phyloP scores from a whole-genome alignment of 1,140 invertebrate genomes.

The Megathymus violae region DNA sequence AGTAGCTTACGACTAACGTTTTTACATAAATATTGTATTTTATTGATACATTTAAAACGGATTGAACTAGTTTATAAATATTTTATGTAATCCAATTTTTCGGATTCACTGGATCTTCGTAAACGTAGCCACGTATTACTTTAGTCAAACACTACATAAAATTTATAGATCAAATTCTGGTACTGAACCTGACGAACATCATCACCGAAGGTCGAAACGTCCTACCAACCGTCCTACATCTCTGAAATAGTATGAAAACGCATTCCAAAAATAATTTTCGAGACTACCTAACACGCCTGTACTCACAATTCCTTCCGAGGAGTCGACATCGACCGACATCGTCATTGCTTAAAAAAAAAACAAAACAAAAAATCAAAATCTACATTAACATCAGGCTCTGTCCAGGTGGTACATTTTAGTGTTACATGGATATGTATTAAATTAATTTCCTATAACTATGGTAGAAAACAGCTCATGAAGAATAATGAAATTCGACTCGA shows the following conservation, averaged over 20 bases:
- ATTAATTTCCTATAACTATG: neutral
- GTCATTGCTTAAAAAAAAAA: constrained; percentile 23
- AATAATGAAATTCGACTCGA: neutral
- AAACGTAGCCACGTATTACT: constrained; percentile 16
- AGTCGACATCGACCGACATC: constrained; percentile 13
- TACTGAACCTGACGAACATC: constrained; percentile 23
- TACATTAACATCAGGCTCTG: constrained; percentile 6
- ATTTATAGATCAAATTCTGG: constrained; percentile 11
- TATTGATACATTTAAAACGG: constrained; percentile 33
- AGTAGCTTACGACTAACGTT: constrained; percentile 32
- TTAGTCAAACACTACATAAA: constrained; percentile 27
- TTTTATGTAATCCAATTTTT: constrained; percentile 22
- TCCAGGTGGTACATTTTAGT: constrained; percentile 7
- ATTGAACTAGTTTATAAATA: constrained; percentile 27
- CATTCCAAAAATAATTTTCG: constrained; percentile 37
- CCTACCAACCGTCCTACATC: constrained; percentile 18
- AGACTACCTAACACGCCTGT: constrained; percentile 28
- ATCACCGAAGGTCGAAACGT: constrained; percentile 16
- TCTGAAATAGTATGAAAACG: constrained; percentile 35
- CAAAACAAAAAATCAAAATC: constrained; percentile 24
- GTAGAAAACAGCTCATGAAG: neutral
- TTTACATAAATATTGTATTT: constrained; percentile 34
- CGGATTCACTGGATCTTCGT: constrained; percentile 26
- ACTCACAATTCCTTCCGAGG: constrained; percentile 20
- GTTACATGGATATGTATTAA: neutral